Evolutionary conservation across 1,140 invertebrate species (phyloP).

Genomic region (Drosophila mojavensis): DNA sequence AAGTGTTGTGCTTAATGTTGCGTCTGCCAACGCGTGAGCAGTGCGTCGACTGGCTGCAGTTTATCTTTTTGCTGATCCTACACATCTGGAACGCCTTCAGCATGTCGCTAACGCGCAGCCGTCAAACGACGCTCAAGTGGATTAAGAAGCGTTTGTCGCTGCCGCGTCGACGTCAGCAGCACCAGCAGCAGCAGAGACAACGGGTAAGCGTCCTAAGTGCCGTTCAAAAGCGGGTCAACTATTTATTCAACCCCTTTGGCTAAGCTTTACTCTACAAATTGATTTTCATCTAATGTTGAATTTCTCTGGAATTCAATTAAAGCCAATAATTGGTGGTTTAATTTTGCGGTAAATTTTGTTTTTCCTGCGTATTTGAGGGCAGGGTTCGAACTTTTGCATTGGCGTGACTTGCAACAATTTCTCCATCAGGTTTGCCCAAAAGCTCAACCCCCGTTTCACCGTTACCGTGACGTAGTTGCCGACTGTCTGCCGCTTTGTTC

Average conservation of each 20-base stretch:
- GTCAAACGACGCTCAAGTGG: conserved; percentile 70
- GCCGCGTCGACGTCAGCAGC: conserved; percentile 43
- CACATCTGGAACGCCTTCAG: conserved; percentile 59
- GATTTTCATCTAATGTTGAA: conserved; percentile 31
- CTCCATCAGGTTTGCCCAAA: conserved; percentile 53
- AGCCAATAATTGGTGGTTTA: conserved; percentile 67
- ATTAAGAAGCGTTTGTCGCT: conserved; percentile 68
- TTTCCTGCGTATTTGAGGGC: conserved; percentile 67
- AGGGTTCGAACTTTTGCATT: conserved; percentile 67
- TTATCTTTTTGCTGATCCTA: conserved; percentile 57
- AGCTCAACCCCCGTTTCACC: conserved; percentile 26
- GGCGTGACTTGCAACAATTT: conserved; percentile 76
- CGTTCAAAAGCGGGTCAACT: conserved; percentile 56
- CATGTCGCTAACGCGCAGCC: conserved; percentile 67
- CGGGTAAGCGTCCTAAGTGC: conserved; percentile 41
- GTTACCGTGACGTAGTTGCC: conserved; percentile 29
- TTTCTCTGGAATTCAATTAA: conserved; percentile 70
- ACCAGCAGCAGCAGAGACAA: conserved; percentile 13
- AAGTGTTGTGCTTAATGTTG: conserved; percentile 56
- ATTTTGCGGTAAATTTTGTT: conserved; percentile 71
- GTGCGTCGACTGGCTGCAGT: conserved; percentile 69
- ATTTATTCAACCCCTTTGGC: conserved; percentile 2
- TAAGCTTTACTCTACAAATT: conserved; percentile 15
- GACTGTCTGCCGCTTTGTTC: conserved; percentile 72
- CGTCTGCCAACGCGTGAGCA: conserved; percentile 56